Conservation (phyloP, 2,797 vertebrate genomes). For the Hypotaenidia philippensis region DNA sequence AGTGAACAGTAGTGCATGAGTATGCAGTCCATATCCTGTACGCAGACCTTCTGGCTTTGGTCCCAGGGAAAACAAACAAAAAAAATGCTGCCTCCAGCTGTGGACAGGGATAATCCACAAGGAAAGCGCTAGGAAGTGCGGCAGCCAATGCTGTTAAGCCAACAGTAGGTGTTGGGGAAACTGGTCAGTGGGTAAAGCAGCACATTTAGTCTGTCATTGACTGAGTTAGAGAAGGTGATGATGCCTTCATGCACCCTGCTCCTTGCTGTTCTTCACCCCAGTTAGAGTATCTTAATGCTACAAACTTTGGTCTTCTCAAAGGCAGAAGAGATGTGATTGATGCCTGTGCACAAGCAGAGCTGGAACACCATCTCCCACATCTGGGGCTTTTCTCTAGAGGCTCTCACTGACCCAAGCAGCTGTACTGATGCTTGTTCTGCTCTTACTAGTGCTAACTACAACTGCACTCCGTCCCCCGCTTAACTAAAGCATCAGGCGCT, state of each 20-base stretch:
- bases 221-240: neutral
- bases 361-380: neutral
- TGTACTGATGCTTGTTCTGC: neutral
- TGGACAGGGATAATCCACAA: neutral
- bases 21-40: neutral
- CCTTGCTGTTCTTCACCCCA: neutral
- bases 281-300: neutral
- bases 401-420: neutral
- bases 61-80: neutral
- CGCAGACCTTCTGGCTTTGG: neutral
- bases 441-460: neutral
- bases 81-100: neutral
- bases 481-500: neutral
- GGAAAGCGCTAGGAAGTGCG: neutral
- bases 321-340: neutral
- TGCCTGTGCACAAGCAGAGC: neutral
- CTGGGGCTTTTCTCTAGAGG: neutral
- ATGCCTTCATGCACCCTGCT: rapidly evolving
- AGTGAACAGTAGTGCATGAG: neutral
- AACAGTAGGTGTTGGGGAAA: neutral
- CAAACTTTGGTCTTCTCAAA: neutral
- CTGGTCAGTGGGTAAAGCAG: neutral
- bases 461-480: neutral
- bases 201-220: neutral
- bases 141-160: neutral